Percentiles rank a stretch among this genome's conserved stretches.
These are phyloP conservation scores for Drosophila acutilabella DNA, from an alignment of 2,888 invertebrate genomes.

Conservation along the genomic window DNA sequence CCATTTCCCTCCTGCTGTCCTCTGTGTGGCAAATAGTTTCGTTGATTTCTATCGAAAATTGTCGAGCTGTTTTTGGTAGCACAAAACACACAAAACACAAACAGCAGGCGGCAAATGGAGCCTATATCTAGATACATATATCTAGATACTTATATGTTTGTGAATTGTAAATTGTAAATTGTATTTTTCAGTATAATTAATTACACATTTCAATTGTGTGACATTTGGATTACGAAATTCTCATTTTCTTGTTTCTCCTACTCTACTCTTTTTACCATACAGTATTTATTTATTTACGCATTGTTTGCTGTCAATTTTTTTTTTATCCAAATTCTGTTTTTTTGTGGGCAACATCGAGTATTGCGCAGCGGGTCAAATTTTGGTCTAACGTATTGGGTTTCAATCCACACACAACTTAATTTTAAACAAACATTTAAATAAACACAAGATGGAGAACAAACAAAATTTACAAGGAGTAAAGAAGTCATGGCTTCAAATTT, in stretches of 20 bases:
- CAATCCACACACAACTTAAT: conserved; percentile 46
- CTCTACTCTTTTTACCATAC: conserved; percentile 29
- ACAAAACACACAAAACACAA: conserved; percentile 49
- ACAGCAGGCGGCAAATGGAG: conserved; percentile 75
- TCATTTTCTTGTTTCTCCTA: conserved; percentile 33
- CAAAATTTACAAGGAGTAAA: conserved; percentile 1
- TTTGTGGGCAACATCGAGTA: conserved; percentile 20
- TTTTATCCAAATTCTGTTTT: neutral
- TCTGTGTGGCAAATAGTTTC: conserved; percentile 77
- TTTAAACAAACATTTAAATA: conserved; percentile 20
- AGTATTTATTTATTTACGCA: conserved; percentile 38
- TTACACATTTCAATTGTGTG: conserved; percentile 77
- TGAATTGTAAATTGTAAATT: conserved; percentile 32
- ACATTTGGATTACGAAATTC: conserved; percentile 74
- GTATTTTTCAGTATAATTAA: conserved; percentile 54
- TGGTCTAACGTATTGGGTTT: conserved; percentile 34
- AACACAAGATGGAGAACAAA: conserved; percentile 20
- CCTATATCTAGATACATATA: conserved; percentile 33
- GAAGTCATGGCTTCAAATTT: neutral
- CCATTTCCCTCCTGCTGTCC: neutral
- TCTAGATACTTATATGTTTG: conserved; percentile 48
- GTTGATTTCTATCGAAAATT: conserved; percentile 71
- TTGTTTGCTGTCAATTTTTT: conserved; percentile 32
- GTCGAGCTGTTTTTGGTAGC: conserved; percentile 65
- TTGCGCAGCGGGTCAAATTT: conserved; percentile 46